Conservation (phyloP, 2,113 vertebrate species). For the Steatornis caripensis region DNA sequence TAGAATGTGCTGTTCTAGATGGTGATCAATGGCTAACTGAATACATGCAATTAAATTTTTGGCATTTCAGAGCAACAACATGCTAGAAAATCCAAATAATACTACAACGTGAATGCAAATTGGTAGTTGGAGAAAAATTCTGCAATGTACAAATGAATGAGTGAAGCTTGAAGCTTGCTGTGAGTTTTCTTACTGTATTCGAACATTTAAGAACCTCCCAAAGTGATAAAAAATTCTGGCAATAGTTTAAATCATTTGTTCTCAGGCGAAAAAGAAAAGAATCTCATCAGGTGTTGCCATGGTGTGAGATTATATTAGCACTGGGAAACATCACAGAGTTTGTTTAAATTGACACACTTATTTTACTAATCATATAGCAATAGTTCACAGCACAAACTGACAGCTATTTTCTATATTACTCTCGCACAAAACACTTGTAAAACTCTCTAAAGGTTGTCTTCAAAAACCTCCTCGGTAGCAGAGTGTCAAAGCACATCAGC, state of each 20-base stretch:
- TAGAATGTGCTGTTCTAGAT: not conserved
- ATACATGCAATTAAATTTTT: not conserved
- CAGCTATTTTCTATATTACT: not conserved
- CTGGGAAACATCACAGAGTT: not conserved
- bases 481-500: not conserved
- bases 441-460: not conserved
- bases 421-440: not conserved
- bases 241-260: not conserved
- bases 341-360: not conserved
- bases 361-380: not conserved
- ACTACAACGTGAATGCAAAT: not conserved
- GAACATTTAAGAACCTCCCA: not conserved
- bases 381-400: not conserved
- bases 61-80: not conserved
- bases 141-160: not conserved
- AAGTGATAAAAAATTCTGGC: not conserved
- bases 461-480: not conserved
- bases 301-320: not conserved
- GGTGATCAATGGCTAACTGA: not conserved
- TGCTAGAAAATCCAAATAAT: not conserved
- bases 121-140: not conserved
- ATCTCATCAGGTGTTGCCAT: not conserved
- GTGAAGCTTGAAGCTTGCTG: not conserved
- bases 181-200: not conserved
- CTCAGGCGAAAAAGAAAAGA: not conserved